Base-by-base conservation (phyloP, 2,797 vertebrate genomes). In the Chanos chanos region DNA sequence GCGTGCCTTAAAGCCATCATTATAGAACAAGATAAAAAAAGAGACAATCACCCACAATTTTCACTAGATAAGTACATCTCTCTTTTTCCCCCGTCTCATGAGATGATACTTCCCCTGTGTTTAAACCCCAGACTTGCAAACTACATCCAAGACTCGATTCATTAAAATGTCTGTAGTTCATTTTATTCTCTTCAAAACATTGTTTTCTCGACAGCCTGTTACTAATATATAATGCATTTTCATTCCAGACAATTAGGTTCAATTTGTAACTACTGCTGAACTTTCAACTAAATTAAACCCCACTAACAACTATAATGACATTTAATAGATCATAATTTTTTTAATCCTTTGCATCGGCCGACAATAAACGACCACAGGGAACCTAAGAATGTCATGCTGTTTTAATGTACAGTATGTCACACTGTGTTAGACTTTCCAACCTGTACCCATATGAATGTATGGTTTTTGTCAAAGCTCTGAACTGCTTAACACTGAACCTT, bases 271-370 rank as follows among this genome's bases (percentile, higher is more conserved):
- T 21, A 59, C 34, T 24, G 34, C 72, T 84, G 77, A 86, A 84
- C 81, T 85, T 87, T 83, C 71, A 79, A 53, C 76, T 75, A 74
- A 81, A 87, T 87, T 83, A 83, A 76, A 79, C 83, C 81, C 78
- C 54, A 45, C 74, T 85, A 86, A 86, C 76, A 77, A 77, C 77
- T 77, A 27, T 83, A 83, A 84, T 86, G 77, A 79, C 73, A 76
- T 87, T 82, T 83, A 86, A 86, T 87, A 74, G 76, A 79, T 78
- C 72, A 71, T 82, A 78, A 83, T 85, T 86, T 78, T 80, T 87
- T 85, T 70, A 83, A 84, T 83, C 61, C 75, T 66, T 81, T 73
- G 77, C 78, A 80, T 80, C 77, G 58, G 77, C 81, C 79, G 75
- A 84, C 77, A 81, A 82, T 82, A 78, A 64, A 69, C 65, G 59